Evolutionary conservation across 53 echinoderm and acorn worm species (phyloP), one percentile per base, ranked within the genome.

Genomic region (Mesocentrotus franciscanus): DNA sequence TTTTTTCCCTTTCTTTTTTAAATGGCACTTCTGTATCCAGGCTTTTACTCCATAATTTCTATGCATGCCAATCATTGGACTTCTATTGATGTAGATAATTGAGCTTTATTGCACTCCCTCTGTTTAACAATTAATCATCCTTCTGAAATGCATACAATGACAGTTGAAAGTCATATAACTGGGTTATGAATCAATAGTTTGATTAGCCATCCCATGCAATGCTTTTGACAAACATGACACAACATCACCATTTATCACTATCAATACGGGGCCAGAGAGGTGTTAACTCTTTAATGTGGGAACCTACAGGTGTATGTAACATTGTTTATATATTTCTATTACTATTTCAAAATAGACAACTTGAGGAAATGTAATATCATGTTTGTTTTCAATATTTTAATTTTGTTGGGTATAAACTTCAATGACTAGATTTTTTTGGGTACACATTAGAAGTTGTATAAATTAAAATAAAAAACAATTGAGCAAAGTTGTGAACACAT

Each of bases 41-140:
- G 15, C 79, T 17, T 20, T 42, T 33, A 81, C 13, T 81, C n/a
- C 42, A 42, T 39, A 10, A 32, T 32, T 64, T 81, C 81, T 42
- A 22, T 42, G 39, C 42, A 81, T 81, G 81, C 12, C 81, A 81
- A 81, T 81, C 81, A 81, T 39, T 20, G 42, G 42, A 39, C 81
- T 81, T 9, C 36, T 81, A 81, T 81, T 42, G 81, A 81, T 81
- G 22, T 42, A 42, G 8, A 39, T 42, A 81, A 42, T 36, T 39
- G 36, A 81, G 81, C 81, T 81, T 81, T 7, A 36, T 81, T 81
- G 81, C 81, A 36, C 42, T 81, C 42, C 42, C 39, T 18, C 42
- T 81, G 81, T 42, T 81, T 42, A 42, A 81, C 36, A 81, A 81
- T 81, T 81, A 78, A 81, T 81, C 81, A 81, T 36, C 22, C 8